phyloP scores from a whole-genome alignment of 1,140 invertebrate genomes.

The Tetragnatha versicolor region DNA sequence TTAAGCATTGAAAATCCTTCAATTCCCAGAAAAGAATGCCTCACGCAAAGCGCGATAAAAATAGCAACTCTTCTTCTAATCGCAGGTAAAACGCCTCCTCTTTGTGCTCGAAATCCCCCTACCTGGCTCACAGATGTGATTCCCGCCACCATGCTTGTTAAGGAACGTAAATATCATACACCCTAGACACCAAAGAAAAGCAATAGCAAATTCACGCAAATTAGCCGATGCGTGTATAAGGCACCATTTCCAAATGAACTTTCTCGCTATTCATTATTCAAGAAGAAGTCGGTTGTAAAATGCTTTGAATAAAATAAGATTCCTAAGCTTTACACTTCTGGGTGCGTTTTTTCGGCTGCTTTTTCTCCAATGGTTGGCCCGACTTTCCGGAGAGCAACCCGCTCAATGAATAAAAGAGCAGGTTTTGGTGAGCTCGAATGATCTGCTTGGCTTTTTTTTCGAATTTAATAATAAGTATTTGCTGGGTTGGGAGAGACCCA shows the following conservation, averaged over 20 bases:
- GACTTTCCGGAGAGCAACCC: constrained; percentile 12
- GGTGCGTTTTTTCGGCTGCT: background rate
- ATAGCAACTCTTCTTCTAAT: no score
- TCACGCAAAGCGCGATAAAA: no score
- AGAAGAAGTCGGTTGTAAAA: constrained; percentile 19
- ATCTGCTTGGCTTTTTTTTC: constrained; percentile 46
- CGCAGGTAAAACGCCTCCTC: no score
- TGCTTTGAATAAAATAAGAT: constrained; percentile 52
- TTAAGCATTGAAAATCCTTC: no score
- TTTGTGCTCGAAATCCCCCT: no score
- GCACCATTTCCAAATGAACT: constrained; percentile 29
- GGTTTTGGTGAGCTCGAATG: constrained; percentile 47
- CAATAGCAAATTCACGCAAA: constrained; percentile 34
- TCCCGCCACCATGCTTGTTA: no score
- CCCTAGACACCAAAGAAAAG: background rate
- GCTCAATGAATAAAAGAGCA: constrained; percentile 53
- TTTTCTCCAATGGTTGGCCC: constrained; percentile 17
- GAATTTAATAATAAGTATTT: constrained; percentile 55
- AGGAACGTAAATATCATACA: no score
- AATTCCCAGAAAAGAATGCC: no score
- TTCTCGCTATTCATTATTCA: constrained; percentile 44
- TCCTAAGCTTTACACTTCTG: constrained; percentile 33
- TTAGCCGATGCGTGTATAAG: constrained; percentile 26
- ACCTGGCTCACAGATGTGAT: no score
- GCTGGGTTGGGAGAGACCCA: background rate